A percentile compares a stretch with the other conserved stretches of the same genome.
phyloP scores from a whole-genome alignment of 2,113 vertebrate species.

The Cyprinodon variegatus region DNA sequence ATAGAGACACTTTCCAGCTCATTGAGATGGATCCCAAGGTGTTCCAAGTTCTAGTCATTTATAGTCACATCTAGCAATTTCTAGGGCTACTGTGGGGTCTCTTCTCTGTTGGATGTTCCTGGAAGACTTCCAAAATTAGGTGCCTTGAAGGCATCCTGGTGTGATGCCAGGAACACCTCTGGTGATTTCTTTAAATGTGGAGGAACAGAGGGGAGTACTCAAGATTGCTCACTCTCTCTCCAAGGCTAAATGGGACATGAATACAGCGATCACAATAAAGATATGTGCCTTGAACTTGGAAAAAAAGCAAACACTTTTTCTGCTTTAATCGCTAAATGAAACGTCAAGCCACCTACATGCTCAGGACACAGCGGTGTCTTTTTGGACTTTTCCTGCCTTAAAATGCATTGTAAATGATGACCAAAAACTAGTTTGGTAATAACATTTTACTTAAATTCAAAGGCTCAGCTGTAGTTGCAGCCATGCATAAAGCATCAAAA shows the following conservation, averaged over 20 bases:
- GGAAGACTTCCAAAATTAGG: neutral
- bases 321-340: neutral
- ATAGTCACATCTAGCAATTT: neutral
- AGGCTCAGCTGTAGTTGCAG: neutral
- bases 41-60: neutral
- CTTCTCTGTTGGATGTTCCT: neutral
- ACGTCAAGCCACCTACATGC: neutral
- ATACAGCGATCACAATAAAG: neutral
- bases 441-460: neutral
- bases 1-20: neutral
- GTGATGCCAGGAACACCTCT: neutral
- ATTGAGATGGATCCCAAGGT: neutral
- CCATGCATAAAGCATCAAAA: slow-evolving; percentile 1
- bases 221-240: neutral
- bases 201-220: neutral
- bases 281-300: neutral
- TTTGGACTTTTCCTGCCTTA: neutral
- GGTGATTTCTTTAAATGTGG: neutral
- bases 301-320: neutral
- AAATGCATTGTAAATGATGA: slow-evolving; percentile 7
- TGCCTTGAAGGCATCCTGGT: neutral
- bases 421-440: neutral
- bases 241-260: neutral
- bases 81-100: neutral
- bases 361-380: too few species aligned